These are phyloP conservation scores for Ceratina japonica DNA, from an alignment of 1,140 invertebrate species.

Conservation along the genomic window DNA sequence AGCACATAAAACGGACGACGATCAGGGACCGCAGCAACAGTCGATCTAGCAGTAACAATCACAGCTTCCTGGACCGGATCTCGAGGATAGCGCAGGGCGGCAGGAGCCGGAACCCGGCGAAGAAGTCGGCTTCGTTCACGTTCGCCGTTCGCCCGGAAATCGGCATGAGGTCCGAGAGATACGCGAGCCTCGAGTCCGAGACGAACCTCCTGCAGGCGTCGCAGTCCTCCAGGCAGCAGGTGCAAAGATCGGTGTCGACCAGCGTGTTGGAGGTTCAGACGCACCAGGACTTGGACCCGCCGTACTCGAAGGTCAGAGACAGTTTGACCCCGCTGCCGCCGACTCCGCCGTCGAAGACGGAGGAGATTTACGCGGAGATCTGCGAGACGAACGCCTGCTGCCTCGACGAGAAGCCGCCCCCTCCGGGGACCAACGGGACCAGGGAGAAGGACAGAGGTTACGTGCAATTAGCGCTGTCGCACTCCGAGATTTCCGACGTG, in stretches of 20 bases:
- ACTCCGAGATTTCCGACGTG: constrained; percentile 62
- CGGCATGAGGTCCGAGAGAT: constrained; percentile 75
- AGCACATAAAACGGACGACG: constrained; percentile 75
- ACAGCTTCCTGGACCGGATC: constrained; percentile 72
- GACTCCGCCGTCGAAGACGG: constrained; percentile 66
- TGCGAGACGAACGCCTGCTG: constrained; percentile 64
- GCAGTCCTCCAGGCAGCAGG: constrained; percentile 64
- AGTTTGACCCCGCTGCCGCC: constrained; percentile 73
- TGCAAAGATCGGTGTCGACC: constrained; percentile 76
- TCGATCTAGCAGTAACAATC: constrained; percentile 57
- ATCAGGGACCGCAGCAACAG: constrained; percentile 74
- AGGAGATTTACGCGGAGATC: constrained; percentile 77
- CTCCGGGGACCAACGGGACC: constrained; percentile 47
- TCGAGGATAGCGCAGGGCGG: constrained; percentile 75
- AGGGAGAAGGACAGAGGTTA: constrained; percentile 72
- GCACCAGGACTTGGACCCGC: constrained; percentile 70
- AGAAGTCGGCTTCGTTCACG: constrained; percentile 77
- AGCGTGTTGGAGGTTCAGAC: constrained; percentile 73
- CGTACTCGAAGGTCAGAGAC: constrained; percentile 77
- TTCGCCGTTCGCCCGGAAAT: constrained; percentile 76
- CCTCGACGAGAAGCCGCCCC: constrained; percentile 63
- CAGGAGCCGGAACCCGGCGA: constrained; percentile 74
- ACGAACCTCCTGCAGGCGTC: constrained; percentile 64
- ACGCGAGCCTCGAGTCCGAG: constrained; percentile 76
- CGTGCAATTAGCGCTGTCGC: constrained; percentile 69